Base-by-base conservation (phyloP, 37 sponge, comb jelly and placozoan genomes). In the Geodia barretti region DNA sequence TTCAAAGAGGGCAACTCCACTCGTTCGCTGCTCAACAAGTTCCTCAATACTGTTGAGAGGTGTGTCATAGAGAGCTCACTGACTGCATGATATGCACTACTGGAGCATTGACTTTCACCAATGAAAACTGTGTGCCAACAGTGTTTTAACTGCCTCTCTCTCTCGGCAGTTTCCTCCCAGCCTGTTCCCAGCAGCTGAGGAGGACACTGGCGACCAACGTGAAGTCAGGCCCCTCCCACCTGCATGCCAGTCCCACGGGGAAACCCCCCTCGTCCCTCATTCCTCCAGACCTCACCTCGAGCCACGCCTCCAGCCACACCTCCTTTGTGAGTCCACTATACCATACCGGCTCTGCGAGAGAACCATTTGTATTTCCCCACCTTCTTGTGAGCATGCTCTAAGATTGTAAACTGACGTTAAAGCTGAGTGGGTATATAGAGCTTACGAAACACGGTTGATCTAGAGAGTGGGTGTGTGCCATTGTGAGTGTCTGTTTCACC, bases 151-250 rank as follows among this genome's bases (percentile, higher is more conserved):
- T 5, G 14, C 69, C 36, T 5, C 34, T 34, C 69, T 32, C 32
- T 3, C 8, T 41, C 31, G 28, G 2, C 61, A 90, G 91, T 5
- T 39, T 74, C 71, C 74, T 90, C 82, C 82, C 89, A 41, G 43
- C 78, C 4, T 80, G 89, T 73, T 79, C 86, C 14, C 83, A 65
- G 72, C 86, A 80, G 67, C 82, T 92, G 39, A 64, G 19, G n/a
- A 58, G 37, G 4, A 62, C 75, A n/a, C 31, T 75, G 63, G 84
- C 87, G 40, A 41, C 72, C 39, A 87, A 83, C 75, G 29, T 68
- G 19, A 83, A 42, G 32, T 36, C 31, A 23, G 93, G 84, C 38
- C 85, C 89, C 39, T 41, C 62, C 26, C 83, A 87, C 37, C 25
- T 79, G 14, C 73, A 75, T 0, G 47, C 31, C 21, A 78, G 83